A percentile compares a stretch with the other conserved stretches of the same genome.
phyloP scores from a whole-genome alignment of 2,888 invertebrate genomes.

The Rotaria magnacalcarata region DNA sequence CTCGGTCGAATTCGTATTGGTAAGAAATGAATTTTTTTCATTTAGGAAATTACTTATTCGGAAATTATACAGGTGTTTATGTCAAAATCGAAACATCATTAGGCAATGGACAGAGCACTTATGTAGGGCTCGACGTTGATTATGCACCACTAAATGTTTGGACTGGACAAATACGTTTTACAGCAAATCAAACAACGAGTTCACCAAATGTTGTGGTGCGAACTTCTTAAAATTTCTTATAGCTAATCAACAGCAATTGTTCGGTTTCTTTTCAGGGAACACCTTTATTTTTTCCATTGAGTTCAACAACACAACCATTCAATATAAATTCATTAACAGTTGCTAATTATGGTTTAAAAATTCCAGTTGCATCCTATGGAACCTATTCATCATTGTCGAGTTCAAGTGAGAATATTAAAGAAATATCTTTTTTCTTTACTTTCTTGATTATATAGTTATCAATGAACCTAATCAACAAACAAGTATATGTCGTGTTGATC shows the following conservation, averaged over 20 bases:
- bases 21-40: not conserved
- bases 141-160: not conserved
- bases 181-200: not conserved
- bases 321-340: not conserved
- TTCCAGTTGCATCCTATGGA: not conserved
- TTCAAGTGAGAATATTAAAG: not conserved
- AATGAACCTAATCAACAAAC: not conserved
- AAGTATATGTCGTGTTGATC: not conserved
- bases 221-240: not conserved
- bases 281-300: not conserved
- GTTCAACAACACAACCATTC: not conserved
- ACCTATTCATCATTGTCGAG: not conserved
- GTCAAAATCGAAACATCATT: not conserved
- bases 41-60: not conserved
- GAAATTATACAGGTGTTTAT: not conserved
- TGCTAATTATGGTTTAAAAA: slow-evolving; percentile 16
- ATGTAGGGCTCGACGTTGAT: not conserved
- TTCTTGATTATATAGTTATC: not conserved
- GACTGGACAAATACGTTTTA: slow-evolving; percentile 21
- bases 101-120: not conserved
- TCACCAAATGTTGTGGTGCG: not conserved
- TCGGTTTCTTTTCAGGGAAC: not conserved
- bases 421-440: not conserved
- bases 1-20: slow-evolving; percentile 41
- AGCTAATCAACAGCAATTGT: not conserved